These are phyloP conservation scores for Eulithis prunata DNA, from an alignment of 2,888 invertebrate genomes.

Conservation along the genomic window DNA sequence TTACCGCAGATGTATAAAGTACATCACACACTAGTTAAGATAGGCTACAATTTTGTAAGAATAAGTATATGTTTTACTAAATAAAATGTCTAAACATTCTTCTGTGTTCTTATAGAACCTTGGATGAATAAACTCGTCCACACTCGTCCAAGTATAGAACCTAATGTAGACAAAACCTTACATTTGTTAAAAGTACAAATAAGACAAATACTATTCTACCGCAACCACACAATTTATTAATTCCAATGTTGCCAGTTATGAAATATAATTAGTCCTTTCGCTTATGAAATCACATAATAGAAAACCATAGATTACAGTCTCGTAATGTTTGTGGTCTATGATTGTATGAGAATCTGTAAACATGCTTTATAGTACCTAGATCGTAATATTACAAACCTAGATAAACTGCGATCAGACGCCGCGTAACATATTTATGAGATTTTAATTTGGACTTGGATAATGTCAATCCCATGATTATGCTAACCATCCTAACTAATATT, in stretches of 20 bases:
- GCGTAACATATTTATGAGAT: too few species aligned
- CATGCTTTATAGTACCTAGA: too few species aligned
- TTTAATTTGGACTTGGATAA: too few species aligned
- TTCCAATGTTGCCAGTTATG: slow-evolving; percentile 26
- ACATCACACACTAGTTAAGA: slow-evolving; percentile 15
- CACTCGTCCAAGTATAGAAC: too few species aligned
- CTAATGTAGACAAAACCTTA: background rate
- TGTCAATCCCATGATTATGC: too few species aligned
- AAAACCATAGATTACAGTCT: slow-evolving; percentile 20
- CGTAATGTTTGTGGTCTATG: slow-evolving; percentile 26
- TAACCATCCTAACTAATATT: too few species aligned
- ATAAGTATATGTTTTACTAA: slow-evolving; percentile 6
- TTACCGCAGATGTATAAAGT: slow-evolving; percentile 13
- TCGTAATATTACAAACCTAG: too few species aligned
- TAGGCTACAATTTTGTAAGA: slow-evolving; percentile 19
- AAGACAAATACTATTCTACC: background rate
- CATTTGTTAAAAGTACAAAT: background rate
- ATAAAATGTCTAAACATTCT: slow-evolving; percentile 8
- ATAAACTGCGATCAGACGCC: too few species aligned
- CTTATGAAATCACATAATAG: slow-evolving; percentile 21
- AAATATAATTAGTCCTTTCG: slow-evolving; percentile 22
- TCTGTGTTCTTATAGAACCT: background rate
- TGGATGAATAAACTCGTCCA: background rate
- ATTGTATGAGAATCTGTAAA: slow-evolving; percentile 8
- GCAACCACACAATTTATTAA: slow-evolving; percentile 20